These are phyloP conservation scores for Agriopis leucophaearia DNA, from an alignment of 2,888 invertebrate genomes.

Conservation along the genomic window DNA sequence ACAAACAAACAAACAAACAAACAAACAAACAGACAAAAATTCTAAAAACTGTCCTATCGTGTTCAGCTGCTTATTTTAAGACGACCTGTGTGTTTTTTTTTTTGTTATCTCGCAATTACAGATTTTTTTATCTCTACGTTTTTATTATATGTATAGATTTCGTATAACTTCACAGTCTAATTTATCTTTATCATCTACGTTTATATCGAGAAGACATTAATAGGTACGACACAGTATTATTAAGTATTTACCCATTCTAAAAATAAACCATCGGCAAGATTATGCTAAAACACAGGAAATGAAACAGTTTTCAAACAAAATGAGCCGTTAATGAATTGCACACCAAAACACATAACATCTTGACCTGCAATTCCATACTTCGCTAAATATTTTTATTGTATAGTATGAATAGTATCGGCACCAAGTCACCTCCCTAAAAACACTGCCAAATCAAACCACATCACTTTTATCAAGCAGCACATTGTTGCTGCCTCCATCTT, in stretches of 20 bases:
- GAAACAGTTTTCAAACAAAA: not conserved
- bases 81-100: too few species aligned
- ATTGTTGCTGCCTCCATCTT: slow-evolving; percentile 75
- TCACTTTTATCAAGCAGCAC: slow-evolving; percentile 73
- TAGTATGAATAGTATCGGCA: not conserved
- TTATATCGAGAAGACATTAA: not conserved
- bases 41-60: too few species aligned
- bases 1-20: too few species aligned
- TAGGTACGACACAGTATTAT: not conserved
- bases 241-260: not conserved
- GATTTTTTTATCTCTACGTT: too few species aligned
- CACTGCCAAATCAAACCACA: slow-evolving; percentile 63
- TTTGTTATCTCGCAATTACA: too few species aligned
- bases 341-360: not conserved
- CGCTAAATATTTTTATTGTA: not conserved
- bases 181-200: not conserved
- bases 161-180: slow-evolving; percentile 3
- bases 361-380: too few species aligned
- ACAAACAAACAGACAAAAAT: too few species aligned
- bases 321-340: not conserved
- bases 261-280: not conserved
- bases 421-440: not conserved
- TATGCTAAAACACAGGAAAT: not conserved
- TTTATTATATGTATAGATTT: too few species aligned
- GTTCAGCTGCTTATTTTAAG: too few species aligned